Conservation (phyloP, 2,797 vertebrate genomes). For the Chelmon rostratus region DNA sequence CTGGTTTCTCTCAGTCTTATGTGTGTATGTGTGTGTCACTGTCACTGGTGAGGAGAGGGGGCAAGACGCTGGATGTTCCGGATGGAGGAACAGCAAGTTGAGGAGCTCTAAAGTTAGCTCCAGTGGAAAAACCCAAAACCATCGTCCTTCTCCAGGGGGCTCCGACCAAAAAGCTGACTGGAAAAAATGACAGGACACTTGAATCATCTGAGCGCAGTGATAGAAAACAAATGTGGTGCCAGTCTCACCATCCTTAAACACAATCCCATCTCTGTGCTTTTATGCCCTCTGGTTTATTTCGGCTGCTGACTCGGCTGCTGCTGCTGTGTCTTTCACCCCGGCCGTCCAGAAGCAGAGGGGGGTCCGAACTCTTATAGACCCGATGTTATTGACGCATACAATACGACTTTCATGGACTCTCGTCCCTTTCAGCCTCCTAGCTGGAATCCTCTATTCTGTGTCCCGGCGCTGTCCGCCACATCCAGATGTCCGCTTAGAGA, state of each 20-base stretch:
- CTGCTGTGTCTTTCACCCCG: slow-evolving; percentile 60
- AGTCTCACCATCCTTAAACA: slow-evolving; percentile 70
- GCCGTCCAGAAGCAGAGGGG: slow-evolving; percentile 61
- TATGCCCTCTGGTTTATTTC: slow-evolving; percentile 58
- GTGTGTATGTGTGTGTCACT: slow-evolving; percentile 45
- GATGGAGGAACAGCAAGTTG: slow-evolving; percentile 60
- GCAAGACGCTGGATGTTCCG: slow-evolving; percentile 61
- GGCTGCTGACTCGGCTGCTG: slow-evolving; percentile 46
- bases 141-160: slow-evolving; percentile 73
- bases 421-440: slow-evolving; percentile 81
- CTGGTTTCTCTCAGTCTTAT: slow-evolving; percentile 64
- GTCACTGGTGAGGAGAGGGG: slow-evolving; percentile 56
- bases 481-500: slow-evolving; percentile 82
- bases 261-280: slow-evolving; percentile 72
- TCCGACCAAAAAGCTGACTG: slow-evolving; percentile 73
- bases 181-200: slow-evolving; percentile 86
- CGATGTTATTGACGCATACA: slow-evolving; percentile 79
- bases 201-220: slow-evolving; percentile 79
- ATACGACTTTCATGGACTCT: slow-evolving; percentile 81
- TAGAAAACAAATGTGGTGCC: slow-evolving; percentile 82
- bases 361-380: slow-evolving; percentile 64
- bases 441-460: slow-evolving; percentile 81
- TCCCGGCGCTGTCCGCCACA: slow-evolving; percentile 65
- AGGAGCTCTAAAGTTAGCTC: slow-evolving; percentile 77
- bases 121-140: slow-evolving; percentile 81